A percentile compares a stretch with the other conserved stretches of the same genome.
Evolutionary conservation across 2,113 vertebrate species (phyloP).

Genomic region (Ceratotherium simum): DNA sequence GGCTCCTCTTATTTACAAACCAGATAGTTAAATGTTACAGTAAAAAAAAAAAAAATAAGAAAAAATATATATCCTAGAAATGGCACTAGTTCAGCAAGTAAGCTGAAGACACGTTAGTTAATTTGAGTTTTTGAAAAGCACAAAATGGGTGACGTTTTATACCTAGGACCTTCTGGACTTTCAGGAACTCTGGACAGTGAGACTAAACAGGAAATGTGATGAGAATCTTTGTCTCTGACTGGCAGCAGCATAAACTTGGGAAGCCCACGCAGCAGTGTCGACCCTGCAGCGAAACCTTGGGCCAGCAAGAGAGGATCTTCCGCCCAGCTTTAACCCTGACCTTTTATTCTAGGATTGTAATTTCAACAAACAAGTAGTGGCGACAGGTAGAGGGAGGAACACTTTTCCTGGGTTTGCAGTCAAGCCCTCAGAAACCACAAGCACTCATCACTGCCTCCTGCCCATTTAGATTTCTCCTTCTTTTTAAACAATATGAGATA

Average conservation of each 20-base stretch:
- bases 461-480: not conserved
- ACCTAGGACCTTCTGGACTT: not conserved
- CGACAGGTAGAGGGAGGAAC: not conserved
- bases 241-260: too few relatives aligned
- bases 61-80: not conserved
- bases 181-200: not conserved
- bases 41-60: not conserved
- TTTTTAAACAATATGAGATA: not conserved
- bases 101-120: not conserved
- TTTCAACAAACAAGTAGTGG: not conserved
- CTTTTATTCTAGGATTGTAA: not conserved
- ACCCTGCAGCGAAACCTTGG: not conserved
- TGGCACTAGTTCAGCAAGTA: not conserved
- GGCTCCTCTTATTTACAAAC: not conserved
- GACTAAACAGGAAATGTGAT: not conserved
- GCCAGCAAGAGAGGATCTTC: not conserved
- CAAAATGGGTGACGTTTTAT: not conserved
- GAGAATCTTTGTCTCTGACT: not conserved
- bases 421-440: not conserved
- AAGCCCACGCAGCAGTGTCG: fast-evolving
- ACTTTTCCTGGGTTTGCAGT: not conserved
- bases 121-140: not conserved
- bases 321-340: not conserved
- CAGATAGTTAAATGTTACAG: slow-evolving; percentile 27
- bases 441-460: not conserved